phyloP scores from a whole-genome alignment of 2,113 vertebrate species.

The Polyodon spathula region DNA sequence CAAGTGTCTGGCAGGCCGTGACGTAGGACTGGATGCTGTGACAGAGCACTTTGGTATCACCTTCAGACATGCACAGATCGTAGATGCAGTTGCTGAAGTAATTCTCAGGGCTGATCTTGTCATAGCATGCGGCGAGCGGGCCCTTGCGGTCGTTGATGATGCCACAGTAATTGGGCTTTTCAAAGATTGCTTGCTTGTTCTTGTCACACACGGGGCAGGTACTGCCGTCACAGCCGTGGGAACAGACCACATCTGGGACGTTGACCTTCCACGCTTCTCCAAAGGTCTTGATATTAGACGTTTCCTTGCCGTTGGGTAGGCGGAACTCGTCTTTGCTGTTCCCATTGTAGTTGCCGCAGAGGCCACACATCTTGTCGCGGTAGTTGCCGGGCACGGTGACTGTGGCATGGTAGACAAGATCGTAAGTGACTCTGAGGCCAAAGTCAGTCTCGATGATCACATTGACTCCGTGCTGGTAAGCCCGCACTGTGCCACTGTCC shows the following conservation, averaged over 20 bases:
- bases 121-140: conserved; percentile 47
- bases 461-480: conserved; percentile 25
- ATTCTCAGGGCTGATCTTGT: conserved; percentile 36
- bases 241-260: conserved; percentile 34
- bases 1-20: conserved; percentile 40
- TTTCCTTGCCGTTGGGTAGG: conserved; percentile 13
- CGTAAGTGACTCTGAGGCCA: conserved; percentile 44
- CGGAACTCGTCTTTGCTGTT: conserved; percentile 38
- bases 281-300: conserved; percentile 29
- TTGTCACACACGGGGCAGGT: conserved; percentile 23
- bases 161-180: conserved; percentile 38
- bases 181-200: conserved; percentile 34
- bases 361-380: conserved; percentile 39
- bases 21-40: conserved; percentile 46
- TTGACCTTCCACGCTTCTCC: conserved; percentile 42
- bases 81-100: conserved; percentile 51
- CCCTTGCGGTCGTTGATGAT: conserved; percentile 35
- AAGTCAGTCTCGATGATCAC: conserved; percentile 40
- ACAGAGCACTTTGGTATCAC: conserved; percentile 43
- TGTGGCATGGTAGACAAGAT: conserved; percentile 39
- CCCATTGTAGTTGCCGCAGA: conserved; percentile 55
- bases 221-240: conserved; percentile 34
- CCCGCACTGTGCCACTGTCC: conserved; percentile 29
- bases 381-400: conserved; percentile 49
- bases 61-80: conserved; percentile 46